These are phyloP conservation scores for Linnaemya tessellans DNA, from an alignment of 2,888 invertebrate genomes.

Conservation along the genomic window DNA sequence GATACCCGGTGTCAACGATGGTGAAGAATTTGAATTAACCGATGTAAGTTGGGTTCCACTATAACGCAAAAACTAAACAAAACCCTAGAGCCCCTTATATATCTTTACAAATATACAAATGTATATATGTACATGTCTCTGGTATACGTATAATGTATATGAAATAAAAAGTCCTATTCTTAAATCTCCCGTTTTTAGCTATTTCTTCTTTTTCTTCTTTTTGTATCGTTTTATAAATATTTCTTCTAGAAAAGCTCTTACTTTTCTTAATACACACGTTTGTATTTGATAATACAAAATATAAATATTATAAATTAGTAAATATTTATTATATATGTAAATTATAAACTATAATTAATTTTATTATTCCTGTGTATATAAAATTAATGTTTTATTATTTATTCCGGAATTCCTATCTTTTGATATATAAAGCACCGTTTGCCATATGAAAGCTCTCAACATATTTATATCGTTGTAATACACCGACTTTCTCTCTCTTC, in stretches of 20 bases:
- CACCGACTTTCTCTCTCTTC: not conserved
- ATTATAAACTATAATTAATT: conserved; percentile 3
- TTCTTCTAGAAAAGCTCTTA: conserved; percentile 46
- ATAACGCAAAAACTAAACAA: conserved; percentile 3
- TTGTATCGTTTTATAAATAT: conserved; percentile 39
- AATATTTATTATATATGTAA: conserved; percentile 64
- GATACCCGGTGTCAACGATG: conserved; percentile 98
- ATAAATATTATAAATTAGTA: conserved; percentile 68
- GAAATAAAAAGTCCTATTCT: conserved; percentile 62
- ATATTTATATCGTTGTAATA: conserved; percentile 17
- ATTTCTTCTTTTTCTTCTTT: conserved; percentile 55
- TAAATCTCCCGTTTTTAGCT: conserved; percentile 61
- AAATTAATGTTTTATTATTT: conserved; percentile 80
- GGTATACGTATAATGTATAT: conserved; percentile 74
- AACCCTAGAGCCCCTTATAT: conserved; percentile 35
- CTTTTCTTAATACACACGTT: conserved; percentile 48
- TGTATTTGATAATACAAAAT: conserved; percentile 59
- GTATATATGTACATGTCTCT: no score
- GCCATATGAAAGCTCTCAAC: not conserved
- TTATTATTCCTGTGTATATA: conserved; percentile 78
- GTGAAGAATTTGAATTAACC: conserved; percentile 92
- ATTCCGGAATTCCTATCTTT: conserved; percentile 82
- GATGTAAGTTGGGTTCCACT: conserved; percentile 88
- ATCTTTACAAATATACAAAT: not conserved
- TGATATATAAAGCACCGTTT: conserved; percentile 59